Conservation (phyloP, 2,797 vertebrate genomes). For the Trachops cirrhosus region DNA sequence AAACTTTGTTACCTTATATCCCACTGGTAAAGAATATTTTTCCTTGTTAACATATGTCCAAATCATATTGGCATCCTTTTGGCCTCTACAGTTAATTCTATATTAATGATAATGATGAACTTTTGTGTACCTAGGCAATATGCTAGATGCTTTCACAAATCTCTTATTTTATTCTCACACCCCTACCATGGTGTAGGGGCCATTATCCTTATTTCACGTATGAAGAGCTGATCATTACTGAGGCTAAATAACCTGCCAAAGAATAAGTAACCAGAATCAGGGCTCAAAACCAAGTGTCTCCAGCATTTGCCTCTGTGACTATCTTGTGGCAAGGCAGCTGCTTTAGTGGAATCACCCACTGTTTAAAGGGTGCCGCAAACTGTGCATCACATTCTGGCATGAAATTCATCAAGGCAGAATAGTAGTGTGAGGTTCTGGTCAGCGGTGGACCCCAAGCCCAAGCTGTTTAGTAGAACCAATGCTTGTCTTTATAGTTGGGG, state of each 20-base stretch:
- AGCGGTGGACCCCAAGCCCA: neutral
- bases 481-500: neutral
- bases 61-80: neutral
- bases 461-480: neutral
- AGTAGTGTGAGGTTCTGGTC: neutral
- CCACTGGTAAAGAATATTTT: neutral
- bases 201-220: neutral
- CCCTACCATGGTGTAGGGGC: neutral
- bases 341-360: neutral
- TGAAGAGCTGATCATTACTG: neutral
- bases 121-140: neutral
- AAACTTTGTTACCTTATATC: neutral
- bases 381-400: neutral
- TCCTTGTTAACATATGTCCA: neutral
- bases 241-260: neutral
- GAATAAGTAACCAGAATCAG: constrained; percentile 37
- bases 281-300: neutral
- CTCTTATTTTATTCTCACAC: neutral
- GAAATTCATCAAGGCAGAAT: neutral
- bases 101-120: neutral
- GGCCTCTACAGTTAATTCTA: neutral
- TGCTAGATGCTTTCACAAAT: neutral
- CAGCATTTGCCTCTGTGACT: neutral
- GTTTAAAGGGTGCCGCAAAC: neutral
- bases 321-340: neutral